Evolutionary conservation across 2,797 vertebrate species (phyloP).

Genomic region (Sebastes jordani): DNA sequence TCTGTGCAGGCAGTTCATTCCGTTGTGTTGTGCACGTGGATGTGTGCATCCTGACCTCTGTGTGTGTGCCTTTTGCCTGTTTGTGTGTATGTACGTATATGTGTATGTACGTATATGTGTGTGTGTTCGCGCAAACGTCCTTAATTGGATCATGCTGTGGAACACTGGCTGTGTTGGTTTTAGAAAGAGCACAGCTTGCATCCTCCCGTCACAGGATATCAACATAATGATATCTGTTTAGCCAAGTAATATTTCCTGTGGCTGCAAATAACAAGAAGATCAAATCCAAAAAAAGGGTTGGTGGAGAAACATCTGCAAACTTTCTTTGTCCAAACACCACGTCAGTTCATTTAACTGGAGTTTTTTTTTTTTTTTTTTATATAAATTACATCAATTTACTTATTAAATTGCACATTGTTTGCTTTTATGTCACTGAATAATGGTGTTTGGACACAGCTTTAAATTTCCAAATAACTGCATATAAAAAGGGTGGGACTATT

Average conservation of each 20-base stretch:
- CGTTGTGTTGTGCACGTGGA: neutral
- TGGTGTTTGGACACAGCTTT: neutral
- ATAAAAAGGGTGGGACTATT: neutral
- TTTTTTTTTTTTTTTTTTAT: neutral
- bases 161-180: slow-evolving; percentile 64
- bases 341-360: neutral
- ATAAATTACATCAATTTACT: neutral
- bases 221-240: slow-evolving; percentile 62
- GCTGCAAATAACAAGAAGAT: slow-evolving; percentile 48
- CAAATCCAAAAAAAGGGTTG: slow-evolving; percentile 16
- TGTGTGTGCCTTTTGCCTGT: slow-evolving; percentile 3
- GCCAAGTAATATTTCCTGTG: slow-evolving; percentile 42
- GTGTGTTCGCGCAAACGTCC: slow-evolving; percentile 17
- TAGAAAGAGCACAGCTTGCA: slow-evolving; percentile 66
- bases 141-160: slow-evolving; percentile 66
- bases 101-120: neutral
- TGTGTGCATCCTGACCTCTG: slow-evolving; percentile 20
- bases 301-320: neutral
- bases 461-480: neutral
- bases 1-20: slow-evolving; percentile 3
- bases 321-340: neutral
- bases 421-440: neutral
- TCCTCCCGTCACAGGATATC: slow-evolving; percentile 66
- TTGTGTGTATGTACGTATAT: neutral
- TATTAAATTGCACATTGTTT: neutral